These are phyloP conservation scores for Leptocoma aspasia DNA, from an alignment of 2,113 vertebrate genomes.

Conservation along the genomic window DNA sequence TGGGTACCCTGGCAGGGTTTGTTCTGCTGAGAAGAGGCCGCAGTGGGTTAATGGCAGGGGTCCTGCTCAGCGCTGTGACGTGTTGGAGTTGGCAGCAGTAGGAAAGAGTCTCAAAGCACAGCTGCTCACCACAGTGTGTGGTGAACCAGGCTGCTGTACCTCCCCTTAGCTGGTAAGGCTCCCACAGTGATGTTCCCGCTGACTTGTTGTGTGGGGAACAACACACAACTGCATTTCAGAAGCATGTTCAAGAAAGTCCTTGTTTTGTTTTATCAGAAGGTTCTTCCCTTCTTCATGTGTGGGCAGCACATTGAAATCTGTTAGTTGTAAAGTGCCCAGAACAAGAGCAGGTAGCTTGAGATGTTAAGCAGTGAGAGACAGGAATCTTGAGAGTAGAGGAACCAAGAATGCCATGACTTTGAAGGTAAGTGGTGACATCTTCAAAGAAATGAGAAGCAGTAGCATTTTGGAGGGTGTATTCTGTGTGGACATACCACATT, in stretches of 20 bases:
- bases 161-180: neutral
- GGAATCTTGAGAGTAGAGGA: neutral
- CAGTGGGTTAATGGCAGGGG: neutral
- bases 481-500: neutral
- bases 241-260: neutral
- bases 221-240: neutral
- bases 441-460: neutral
- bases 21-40: neutral
- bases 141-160: neutral
- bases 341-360: neutral
- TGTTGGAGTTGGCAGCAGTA: neutral
- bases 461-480: neutral
- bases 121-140: neutral
- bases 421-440: neutral
- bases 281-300: neutral
- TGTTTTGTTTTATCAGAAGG: neutral
- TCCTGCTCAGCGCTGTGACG: neutral
- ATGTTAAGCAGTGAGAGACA: neutral
- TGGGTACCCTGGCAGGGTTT: neutral
- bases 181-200: neutral
- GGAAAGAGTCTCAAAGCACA: neutral
- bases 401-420: neutral
- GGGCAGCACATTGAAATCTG: neutral
- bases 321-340: neutral
- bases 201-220: rapidly evolving